phyloP scores from a whole-genome alignment of 2,113 vertebrate genomes.

The Sakesphorus luctuosus region DNA sequence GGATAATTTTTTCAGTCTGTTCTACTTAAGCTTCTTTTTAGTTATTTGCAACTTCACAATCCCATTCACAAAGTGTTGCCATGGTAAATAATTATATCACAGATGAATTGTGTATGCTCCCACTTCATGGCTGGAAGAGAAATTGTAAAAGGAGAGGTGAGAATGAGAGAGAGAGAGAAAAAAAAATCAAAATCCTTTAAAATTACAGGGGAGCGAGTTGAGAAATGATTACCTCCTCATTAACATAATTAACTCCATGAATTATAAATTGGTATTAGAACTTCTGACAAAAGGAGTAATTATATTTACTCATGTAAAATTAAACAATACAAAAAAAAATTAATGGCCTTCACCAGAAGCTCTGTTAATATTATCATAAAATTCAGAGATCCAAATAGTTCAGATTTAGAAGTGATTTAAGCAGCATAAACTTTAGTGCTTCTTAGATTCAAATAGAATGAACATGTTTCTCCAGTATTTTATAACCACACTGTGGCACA shows the following conservation, averaged over 20 bases:
- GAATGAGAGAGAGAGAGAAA: neutral
- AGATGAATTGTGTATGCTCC: conserved; percentile 79
- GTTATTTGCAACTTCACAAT: conserved; percentile 78
- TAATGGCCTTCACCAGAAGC: conserved; percentile 71
- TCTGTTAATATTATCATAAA: conserved; percentile 78
- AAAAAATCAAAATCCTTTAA: conserved; percentile 76
- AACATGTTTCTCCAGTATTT: conserved; percentile 44
- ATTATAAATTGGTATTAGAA: conserved; percentile 85
- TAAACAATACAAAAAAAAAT: conserved; percentile 74
- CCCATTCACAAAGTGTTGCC: conserved; percentile 82
- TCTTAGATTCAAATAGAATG: neutral
- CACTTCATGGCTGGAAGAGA: conserved; percentile 78
- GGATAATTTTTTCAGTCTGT: conserved; percentile 60
- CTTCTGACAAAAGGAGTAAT: conserved; percentile 84
- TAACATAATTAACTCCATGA: conserved; percentile 85
- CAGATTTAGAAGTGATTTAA: conserved; percentile 68
- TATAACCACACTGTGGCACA: conserved; percentile 7
- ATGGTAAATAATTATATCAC: conserved; percentile 85
- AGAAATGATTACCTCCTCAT: conserved; percentile 78
- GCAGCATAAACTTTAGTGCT: conserved; percentile 57
- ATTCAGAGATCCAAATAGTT: conserved; percentile 70
- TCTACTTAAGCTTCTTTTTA: conserved; percentile 78
- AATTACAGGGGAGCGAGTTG: conserved; percentile 76
- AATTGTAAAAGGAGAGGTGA: conserved; percentile 73
- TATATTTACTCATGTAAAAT: conserved; percentile 85